Base-by-base conservation (phyloP, 2,113 vertebrate genomes). In the Oreotragus oreotragus region DNA sequence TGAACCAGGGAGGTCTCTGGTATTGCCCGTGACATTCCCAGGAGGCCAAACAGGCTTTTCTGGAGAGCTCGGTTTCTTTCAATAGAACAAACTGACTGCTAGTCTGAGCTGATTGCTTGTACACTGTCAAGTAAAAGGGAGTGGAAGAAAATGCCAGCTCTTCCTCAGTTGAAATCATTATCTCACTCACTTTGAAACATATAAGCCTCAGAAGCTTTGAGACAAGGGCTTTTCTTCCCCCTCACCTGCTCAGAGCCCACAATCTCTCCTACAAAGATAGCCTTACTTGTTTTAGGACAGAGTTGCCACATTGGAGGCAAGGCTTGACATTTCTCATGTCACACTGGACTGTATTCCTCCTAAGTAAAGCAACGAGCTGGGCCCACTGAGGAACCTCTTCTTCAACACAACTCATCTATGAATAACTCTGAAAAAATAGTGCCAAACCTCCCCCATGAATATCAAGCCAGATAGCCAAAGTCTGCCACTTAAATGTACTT, bases 51-150 rank as follows among this genome's bases (percentile, higher is more conserved):
- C 66, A 91, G 96, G 64, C 91, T 96, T 97, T 97, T 96, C 91
- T 45, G 89, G 93, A 95, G 92, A 77, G 47, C 87, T 92, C n/a
- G 4, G 95, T 96, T 96, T 96, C 96, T 96, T 98, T 97, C 58
- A 85, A 2, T 77, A 92, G 97, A 97, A 88, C 62, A 87, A 17
- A 51, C 51, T 27, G n/a, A 15, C 66, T 80, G 81, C 95, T 86
- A 51, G 11, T 39, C 55, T 86, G 70, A 95, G 80, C n/a, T 66
- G 73, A 27, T 36, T 94, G 49, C 47, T 95, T 88, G 11, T 49
- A n/a, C 53, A 13, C 58, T 91, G 70, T 90, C 77, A 89, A 88
- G 90, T 64, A 23, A 89, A 91, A 70, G 21, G 16, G 62, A 23
- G 57, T 39, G 64, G 92, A 92, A 88, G 94, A 92, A 90, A 88